Base-by-base conservation (phyloP, 2,888 invertebrate genomes). In the Caradrina clavipalpis region DNA sequence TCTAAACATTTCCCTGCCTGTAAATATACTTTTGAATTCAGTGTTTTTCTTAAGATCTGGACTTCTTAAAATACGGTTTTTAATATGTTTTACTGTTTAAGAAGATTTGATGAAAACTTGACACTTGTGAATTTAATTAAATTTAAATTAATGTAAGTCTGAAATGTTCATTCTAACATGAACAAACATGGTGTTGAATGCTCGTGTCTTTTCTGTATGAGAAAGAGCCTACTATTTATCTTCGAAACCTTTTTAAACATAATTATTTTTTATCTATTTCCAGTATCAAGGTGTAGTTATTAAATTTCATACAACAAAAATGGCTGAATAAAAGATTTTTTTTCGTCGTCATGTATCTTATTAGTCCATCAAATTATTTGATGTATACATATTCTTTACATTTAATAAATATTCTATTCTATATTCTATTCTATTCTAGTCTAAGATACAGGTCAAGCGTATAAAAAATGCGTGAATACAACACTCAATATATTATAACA, bases 401-500 rank as follows among this genome's bases (percentile, higher is more conserved):
- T n/a, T n/a, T n/a, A n/a, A n/a, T n/a, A n/a, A n/a, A n/a, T n/a
- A n/a, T n/a, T n/a, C n/a, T n/a, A n/a, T n/a, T n/a, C n/a, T n/a
- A n/a, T n/a, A n/a, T n/a, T n/a, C n/a, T n/a, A n/a, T n/a, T n/a
- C n/a, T n/a, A n/a, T n/a, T n/a, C n/a, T n/a, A n/a, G 26, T 5
- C 42, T 42, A 42, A 39, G 7, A 42, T 35, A 55, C 39, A 42
- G 17, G 22, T 42, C 21, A 39, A 54, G 22, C 47, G 7, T 22
- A 13, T 49, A 57, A 57, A 71, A 71, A 72, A 57, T n/a, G 15
- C 6, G 17, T 68, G 4, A 11, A 11, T 17, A 21, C n/a, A 22
- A 42, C 42, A 49, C 54, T n/a, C 63, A 77, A 39, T 80, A 64
- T 13, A 69, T 77, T 58, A 60, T 8, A 31, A 31, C 7, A 22